Conservation (phyloP, 2,797 vertebrate genomes). For the Pipistrellus kuhlii region DNA sequence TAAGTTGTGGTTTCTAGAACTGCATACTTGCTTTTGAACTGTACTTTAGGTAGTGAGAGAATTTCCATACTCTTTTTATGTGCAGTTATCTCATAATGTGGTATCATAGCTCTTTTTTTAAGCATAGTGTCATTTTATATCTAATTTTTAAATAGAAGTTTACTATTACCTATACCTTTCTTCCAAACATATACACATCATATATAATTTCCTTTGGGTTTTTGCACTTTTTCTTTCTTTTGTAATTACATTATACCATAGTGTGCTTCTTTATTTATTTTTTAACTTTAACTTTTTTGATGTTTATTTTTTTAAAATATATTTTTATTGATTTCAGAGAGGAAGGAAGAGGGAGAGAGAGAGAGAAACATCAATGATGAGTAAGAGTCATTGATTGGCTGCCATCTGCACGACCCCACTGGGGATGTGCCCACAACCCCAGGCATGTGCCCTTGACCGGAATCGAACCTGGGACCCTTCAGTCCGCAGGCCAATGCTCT, state of each 20-base stretch:
- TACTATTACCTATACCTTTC: background rate
- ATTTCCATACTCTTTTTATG: background rate
- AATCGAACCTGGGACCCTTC: too few species aligned
- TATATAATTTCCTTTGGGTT: background rate
- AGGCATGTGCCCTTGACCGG: too few species aligned
- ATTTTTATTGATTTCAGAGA: too few species aligned
- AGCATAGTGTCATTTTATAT: background rate
- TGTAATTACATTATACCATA: background rate
- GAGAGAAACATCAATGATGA: too few species aligned
- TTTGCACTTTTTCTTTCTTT: background rate
- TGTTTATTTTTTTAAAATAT: background rate
- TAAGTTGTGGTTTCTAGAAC: conserved; percentile 2
- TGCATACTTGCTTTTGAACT: background rate
- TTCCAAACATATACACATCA: background rate
- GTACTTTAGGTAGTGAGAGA: background rate
- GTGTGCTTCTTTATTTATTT: background rate
- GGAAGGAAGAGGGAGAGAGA: too few species aligned
- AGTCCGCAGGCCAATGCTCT: too few species aligned
- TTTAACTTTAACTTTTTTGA: background rate
- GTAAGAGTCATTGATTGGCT: too few species aligned
- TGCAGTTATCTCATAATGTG: background rate
- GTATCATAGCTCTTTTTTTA: background rate
- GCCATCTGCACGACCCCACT: too few species aligned
- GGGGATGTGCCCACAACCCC: too few species aligned
- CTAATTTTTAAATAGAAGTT: background rate